phyloP scores from a whole-genome alignment of 1,140 invertebrate genomes.

The Drosophila pseudoobscura region DNA sequence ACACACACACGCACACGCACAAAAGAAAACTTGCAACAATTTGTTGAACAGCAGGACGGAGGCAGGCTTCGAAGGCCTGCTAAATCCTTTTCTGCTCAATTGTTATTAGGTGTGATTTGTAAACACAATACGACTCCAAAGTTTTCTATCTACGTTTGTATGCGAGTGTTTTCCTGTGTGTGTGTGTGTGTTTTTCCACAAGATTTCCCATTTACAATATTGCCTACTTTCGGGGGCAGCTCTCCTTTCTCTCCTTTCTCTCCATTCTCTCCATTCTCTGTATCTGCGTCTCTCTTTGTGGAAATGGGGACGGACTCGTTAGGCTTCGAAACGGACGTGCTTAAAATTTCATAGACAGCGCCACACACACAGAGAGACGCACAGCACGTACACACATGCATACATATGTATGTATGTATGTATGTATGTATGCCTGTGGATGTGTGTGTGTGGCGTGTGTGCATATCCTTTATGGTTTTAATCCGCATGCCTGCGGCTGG shows the following conservation, averaged over 20 bases:
- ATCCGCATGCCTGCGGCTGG: slow-evolving; percentile 79
- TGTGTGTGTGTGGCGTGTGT: slow-evolving; percentile 44
- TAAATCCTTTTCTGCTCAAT: slow-evolving; percentile 62
- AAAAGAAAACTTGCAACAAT: slow-evolving; percentile 58
- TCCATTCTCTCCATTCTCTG: not conserved
- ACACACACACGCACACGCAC: too few species aligned
- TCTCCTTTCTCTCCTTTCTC: not conserved
- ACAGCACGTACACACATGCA: not conserved
- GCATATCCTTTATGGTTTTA: slow-evolving; percentile 81
- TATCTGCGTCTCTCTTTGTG: slow-evolving; percentile 22
- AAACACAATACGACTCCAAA: slow-evolving; percentile 42
- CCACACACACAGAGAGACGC: not conserved
- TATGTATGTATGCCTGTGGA: too few species aligned
- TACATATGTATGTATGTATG: not conserved
- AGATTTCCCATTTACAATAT: slow-evolving; percentile 51
- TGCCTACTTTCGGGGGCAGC: slow-evolving; percentile 62
- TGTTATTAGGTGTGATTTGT: slow-evolving; percentile 80
- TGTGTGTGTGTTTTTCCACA: slow-evolving; percentile 39
- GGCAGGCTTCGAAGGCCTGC: slow-evolving; percentile 29
- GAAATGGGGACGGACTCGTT: slow-evolving; percentile 62
- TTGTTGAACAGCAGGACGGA: slow-evolving; percentile 1
- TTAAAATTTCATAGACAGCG: slow-evolving; percentile 72
- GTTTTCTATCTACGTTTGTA: too few species aligned
- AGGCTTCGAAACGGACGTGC: slow-evolving; percentile 75
- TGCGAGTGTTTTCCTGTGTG: too few species aligned